Evolutionary conservation across 2,113 vertebrate species (phyloP).

Genomic region (Phaetusa simplex): DNA sequence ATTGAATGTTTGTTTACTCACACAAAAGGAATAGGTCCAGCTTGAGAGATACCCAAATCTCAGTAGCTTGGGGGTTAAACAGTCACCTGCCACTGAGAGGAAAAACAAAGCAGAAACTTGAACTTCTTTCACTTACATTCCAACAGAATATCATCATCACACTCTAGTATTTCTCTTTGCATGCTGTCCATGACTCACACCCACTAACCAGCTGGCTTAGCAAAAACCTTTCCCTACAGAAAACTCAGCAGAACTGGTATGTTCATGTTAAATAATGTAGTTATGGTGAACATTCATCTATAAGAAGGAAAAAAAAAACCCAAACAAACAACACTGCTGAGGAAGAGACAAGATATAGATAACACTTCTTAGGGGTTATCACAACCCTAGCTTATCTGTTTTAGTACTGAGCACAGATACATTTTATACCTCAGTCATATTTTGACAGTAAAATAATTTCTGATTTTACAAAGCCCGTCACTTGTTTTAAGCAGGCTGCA

Average conservation of each 20-base stretch:
- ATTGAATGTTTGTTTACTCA: background rate
- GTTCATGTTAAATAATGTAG: background rate
- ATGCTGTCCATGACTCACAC: background rate
- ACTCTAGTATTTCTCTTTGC: background rate
- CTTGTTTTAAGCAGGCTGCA: background rate
- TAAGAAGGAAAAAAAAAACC: background rate
- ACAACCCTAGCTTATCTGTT: background rate
- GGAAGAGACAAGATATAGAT: background rate
- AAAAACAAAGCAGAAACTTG: background rate
- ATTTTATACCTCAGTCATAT: background rate
- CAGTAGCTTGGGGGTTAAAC: background rate
- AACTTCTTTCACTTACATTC: background rate
- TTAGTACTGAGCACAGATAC: background rate
- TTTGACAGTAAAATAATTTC: background rate
- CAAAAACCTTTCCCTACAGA: conserved; percentile 1
- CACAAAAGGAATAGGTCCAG: background rate
- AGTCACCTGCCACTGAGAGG: background rate
- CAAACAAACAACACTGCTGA: background rate
- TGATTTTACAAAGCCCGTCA: background rate
- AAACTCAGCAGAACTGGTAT: background rate
- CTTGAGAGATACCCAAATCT: background rate
- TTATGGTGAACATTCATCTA: background rate
- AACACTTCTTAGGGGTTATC: background rate
- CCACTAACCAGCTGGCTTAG: conserved; percentile 51
- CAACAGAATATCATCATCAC: background rate